A percentile compares a stretch with the other conserved stretches of the same genome.
These are phyloP conservation scores for Paradisaea rubra DNA, from an alignment of 2,113 vertebrate species.

Conservation along the genomic window DNA sequence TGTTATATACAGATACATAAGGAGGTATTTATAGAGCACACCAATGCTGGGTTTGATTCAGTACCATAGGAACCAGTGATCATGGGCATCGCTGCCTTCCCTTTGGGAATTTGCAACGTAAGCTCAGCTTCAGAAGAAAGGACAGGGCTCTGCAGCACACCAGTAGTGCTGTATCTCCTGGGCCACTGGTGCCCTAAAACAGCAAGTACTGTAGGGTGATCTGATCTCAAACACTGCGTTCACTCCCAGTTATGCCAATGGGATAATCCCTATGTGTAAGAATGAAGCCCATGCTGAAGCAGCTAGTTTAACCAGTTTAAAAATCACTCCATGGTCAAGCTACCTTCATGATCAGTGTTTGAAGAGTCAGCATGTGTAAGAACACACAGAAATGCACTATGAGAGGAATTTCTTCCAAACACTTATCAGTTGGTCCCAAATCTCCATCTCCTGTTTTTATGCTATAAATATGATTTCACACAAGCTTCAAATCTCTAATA, in stretches of 20 bases:
- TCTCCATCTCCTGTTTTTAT: background rate
- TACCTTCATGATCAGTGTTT: background rate
- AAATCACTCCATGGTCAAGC: background rate
- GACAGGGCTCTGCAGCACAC: background rate
- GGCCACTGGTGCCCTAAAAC: background rate
- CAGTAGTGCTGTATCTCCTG: background rate
- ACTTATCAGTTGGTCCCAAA: background rate
- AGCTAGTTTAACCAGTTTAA: background rate
- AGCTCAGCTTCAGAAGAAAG: background rate
- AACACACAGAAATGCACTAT: background rate
- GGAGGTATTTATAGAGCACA: background rate
- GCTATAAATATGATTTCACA: background rate
- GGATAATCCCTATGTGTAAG: background rate
- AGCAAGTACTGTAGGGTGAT: background rate
- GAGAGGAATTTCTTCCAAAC: background rate
- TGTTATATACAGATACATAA: background rate
- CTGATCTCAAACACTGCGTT: background rate
- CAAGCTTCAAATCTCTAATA: background rate
- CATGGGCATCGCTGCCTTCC: background rate
- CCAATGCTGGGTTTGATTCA: background rate
- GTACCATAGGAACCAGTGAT: background rate
- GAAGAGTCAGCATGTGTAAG: background rate
- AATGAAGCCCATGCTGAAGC: background rate
- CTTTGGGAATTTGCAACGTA: background rate
- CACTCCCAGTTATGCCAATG: background rate